phyloP scores from a whole-genome alignment of 2,113 vertebrate genomes.

The Microtus ochrogaster region DNA sequence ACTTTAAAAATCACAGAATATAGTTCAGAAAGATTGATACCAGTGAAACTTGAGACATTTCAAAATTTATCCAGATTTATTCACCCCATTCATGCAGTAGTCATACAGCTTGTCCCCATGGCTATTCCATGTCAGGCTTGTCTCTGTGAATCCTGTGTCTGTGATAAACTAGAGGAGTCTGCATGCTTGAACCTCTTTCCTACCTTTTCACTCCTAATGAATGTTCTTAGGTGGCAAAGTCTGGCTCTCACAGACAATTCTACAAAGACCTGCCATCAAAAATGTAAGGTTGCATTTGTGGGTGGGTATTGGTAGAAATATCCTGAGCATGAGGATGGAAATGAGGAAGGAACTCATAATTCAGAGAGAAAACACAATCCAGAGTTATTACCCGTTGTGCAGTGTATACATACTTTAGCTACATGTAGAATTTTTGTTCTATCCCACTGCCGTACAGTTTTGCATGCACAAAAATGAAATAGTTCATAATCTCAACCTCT shows the following conservation, averaged over 20 bases:
- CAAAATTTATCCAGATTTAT: not conserved
- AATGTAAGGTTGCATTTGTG: not conserved
- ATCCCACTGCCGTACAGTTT: not conserved
- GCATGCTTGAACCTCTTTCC: not conserved
- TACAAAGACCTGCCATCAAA: not conserved
- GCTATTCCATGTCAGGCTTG: not conserved
- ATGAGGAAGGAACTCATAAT: not conserved
- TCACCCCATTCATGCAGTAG: not conserved
- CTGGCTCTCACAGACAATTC: not conserved
- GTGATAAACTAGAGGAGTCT: not conserved
- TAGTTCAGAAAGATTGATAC: not conserved
- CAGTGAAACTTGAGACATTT: not conserved
- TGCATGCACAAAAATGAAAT: not conserved
- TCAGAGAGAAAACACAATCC: not conserved
- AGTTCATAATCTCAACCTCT: not conserved
- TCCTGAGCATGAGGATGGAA: not conserved
- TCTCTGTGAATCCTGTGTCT: not conserved
- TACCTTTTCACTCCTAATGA: not conserved
- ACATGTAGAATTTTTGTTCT: not conserved
- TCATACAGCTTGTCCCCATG: not conserved
- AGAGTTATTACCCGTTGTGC: not conserved
- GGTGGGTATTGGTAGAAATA: not conserved
- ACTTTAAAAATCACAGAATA: conserved; percentile 16
- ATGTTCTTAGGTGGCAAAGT: not conserved
- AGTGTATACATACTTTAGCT: not conserved